Conservation (phyloP, 2,113 vertebrate species). For the Limanda limanda region DNA sequence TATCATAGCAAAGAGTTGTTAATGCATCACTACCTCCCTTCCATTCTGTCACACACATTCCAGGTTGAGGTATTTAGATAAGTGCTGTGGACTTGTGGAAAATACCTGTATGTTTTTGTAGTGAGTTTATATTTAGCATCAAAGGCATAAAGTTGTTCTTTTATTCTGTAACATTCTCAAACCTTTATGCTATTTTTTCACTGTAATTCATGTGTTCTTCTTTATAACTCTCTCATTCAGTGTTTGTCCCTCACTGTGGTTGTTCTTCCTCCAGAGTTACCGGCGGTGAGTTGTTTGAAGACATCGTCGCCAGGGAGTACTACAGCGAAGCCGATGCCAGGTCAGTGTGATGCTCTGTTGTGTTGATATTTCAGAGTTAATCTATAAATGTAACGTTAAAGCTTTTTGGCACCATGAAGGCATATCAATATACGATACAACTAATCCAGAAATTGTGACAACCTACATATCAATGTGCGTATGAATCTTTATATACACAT, state of each 20-base stretch:
- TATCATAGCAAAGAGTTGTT: too few relatives aligned
- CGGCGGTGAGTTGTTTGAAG: constrained; percentile 93
- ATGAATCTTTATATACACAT: background rate
- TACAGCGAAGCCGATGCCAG: constrained; percentile 96
- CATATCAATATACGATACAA: background rate
- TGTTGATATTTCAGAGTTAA: background rate
- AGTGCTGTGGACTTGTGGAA: too few relatives aligned
- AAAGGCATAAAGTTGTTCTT: too few relatives aligned
- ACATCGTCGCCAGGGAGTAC: constrained; percentile 94
- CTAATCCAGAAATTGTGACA: too few relatives aligned
- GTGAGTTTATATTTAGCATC: too few relatives aligned
- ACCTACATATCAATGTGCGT: too few relatives aligned
- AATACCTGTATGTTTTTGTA: too few relatives aligned
- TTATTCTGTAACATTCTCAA: too few relatives aligned
- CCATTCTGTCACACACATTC: too few relatives aligned
- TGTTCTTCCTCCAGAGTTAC: constrained; percentile 84
- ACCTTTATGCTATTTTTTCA: too few relatives aligned
- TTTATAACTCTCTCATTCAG: background rate
- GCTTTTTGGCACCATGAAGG: constrained; percentile 24
- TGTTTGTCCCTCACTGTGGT: constrained; percentile 2
- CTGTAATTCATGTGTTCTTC: too few relatives aligned
- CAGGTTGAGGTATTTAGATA: too few relatives aligned
- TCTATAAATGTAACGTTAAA: background rate
- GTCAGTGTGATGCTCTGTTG: constrained; percentile 76
- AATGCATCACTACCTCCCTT: background rate